A percentile compares a stretch with the other conserved stretches of the same genome.
These are phyloP conservation scores for Cromileptes altivelis DNA, from an alignment of 2,113 vertebrate genomes.

Conservation along the genomic window DNA sequence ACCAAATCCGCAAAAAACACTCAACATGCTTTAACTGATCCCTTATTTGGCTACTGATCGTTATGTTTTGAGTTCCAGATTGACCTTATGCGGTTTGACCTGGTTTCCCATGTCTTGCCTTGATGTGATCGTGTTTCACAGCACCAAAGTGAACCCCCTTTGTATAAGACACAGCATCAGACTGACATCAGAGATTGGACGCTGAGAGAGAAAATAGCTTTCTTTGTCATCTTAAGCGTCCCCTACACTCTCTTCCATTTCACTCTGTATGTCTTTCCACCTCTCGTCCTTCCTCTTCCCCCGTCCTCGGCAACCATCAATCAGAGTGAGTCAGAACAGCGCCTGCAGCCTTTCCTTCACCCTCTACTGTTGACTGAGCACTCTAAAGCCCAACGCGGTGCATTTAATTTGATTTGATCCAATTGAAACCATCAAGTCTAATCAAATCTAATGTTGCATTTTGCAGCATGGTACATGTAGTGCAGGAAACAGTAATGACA, in stretches of 20 bases:
- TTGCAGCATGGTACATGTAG: constrained; percentile 35
- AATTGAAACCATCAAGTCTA: constrained; percentile 71
- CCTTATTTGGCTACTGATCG: background rate
- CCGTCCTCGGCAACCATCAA: constrained; percentile 41
- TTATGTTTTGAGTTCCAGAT: constrained; percentile 21
- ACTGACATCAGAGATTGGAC: constrained; percentile 17
- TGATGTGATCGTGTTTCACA: constrained; percentile 38
- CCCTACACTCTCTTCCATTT: background rate
- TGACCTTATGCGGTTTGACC: constrained; percentile 36
- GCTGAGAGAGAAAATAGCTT: constrained; percentile 18
- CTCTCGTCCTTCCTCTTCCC: background rate
- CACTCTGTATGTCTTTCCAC: constrained; percentile 27
- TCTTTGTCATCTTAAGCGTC: constrained; percentile 9
- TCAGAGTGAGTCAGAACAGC: constrained; percentile 54
- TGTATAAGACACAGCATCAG: constrained; percentile 9
- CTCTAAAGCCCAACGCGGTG: constrained; percentile 48
- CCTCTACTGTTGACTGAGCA: constrained; percentile 65
- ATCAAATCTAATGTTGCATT: constrained; percentile 61
- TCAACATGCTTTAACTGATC: background rate
- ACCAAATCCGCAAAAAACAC: background rate
- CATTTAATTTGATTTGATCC: constrained; percentile 73
- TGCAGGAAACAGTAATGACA: constrained; percentile 54
- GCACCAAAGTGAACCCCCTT: constrained; percentile 6
- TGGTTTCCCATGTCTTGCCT: constrained; percentile 30
- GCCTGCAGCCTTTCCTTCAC: constrained; percentile 65